phyloP scores from a whole-genome alignment of 1,140 invertebrate species.

The Amphibalanus amphitrite region DNA sequence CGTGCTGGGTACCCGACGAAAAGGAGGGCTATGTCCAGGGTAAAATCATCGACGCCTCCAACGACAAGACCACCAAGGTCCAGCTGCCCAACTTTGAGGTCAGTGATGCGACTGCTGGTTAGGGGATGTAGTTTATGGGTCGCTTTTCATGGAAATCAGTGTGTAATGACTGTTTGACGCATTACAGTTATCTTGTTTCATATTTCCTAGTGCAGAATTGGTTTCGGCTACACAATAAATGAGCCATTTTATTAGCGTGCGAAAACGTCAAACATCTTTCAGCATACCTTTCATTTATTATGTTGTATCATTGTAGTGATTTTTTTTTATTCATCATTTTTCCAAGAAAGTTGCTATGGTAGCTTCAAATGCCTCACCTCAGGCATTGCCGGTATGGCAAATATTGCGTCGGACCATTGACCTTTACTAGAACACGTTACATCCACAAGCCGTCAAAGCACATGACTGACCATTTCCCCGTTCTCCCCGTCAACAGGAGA shows the following conservation, averaged over 20 bases:
- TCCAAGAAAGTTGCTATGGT: too few species aligned
- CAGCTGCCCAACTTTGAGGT: neutral
- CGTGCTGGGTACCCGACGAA: constrained; percentile 95
- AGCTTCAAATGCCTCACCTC: too few species aligned
- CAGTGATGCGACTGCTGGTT: neutral
- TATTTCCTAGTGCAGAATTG: too few species aligned
- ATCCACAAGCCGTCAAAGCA: neutral
- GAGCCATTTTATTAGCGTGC: too few species aligned
- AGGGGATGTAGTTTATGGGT: neutral
- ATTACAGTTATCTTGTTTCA: too few species aligned
- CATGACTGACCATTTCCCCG: neutral
- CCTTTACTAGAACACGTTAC: too few species aligned
- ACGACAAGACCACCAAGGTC: neutral
- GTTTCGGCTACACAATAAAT: too few species aligned
- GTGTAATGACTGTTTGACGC: neutral
- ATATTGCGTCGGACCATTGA: neutral
- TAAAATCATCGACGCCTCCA: constrained; percentile 46
- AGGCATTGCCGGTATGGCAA: too few species aligned
- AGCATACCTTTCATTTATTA: too few species aligned
- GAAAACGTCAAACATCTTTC: too few species aligned
- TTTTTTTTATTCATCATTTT: too few species aligned
- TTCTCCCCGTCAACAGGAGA: neutral
- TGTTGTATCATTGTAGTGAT: too few species aligned
- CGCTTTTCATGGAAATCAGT: neutral
- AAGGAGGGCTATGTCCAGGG: constrained; percentile 93